phyloP scores from a whole-genome alignment of 2,113 vertebrate genomes.

The Vimba vimba region DNA sequence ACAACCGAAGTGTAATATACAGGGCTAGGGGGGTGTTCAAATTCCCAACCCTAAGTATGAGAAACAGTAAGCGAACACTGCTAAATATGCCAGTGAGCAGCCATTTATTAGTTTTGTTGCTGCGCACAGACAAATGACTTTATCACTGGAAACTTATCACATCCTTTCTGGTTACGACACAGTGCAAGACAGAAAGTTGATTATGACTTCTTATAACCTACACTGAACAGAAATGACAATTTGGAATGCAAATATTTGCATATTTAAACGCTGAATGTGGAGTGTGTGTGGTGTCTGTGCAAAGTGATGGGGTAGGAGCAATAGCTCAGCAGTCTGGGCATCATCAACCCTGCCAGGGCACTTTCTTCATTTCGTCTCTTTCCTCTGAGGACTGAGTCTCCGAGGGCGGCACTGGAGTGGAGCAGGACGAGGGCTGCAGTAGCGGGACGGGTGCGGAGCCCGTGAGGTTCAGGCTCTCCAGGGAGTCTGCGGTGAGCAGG shows the following conservation, averaged over 20 bases:
- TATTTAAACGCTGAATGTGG: neutral
- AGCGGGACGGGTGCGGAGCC: constrained; percentile 60
- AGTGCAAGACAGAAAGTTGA: neutral
- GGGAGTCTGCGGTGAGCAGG: constrained; percentile 65
- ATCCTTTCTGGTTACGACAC: too few relatives aligned
- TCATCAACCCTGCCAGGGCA: constrained; percentile 70
- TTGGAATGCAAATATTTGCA: neutral
- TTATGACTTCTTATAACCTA: neutral
- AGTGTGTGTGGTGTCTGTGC: constrained; percentile 54
- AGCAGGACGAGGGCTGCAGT: constrained; percentile 61
- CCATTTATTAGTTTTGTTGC: too few relatives aligned
- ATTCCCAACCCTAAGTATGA: too few relatives aligned
- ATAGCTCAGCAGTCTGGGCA: constrained; percentile 31
- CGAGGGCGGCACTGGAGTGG: constrained; percentile 56
- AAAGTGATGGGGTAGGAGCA: constrained; percentile 57
- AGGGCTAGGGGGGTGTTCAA: too few relatives aligned
- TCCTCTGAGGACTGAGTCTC: constrained; percentile 62
- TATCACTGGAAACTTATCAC: too few relatives aligned
- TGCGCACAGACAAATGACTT: too few relatives aligned
- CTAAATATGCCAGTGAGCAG: too few relatives aligned
- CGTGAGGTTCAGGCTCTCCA: constrained; percentile 71
- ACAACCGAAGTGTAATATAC: too few relatives aligned
- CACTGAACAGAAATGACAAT: neutral
- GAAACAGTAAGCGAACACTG: too few relatives aligned
- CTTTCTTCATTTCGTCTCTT: constrained; percentile 60